These are phyloP conservation scores for Myocastor coypus DNA, from an alignment of 2,113 vertebrate species.

Conservation along the genomic window DNA sequence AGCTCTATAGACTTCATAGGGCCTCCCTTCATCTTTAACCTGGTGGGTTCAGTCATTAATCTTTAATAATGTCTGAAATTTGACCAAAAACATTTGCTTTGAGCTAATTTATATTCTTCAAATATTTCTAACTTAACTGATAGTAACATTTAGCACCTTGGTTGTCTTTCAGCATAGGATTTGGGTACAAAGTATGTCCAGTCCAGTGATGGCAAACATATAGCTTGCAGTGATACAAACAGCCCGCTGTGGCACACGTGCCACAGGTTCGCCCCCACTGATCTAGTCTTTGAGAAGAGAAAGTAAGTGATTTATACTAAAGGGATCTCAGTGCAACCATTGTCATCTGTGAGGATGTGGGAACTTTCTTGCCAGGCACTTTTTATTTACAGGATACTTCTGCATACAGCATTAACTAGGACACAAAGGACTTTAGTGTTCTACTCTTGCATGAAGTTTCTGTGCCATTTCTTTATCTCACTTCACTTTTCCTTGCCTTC, in stretches of 20 bases:
- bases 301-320: constrained; percentile 16
- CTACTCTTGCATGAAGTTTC: constrained; percentile 66
- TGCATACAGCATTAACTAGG: constrained; percentile 65
- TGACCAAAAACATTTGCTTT: constrained; percentile 74
- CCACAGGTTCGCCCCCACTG: background rate
- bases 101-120: constrained; percentile 72
- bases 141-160: constrained; percentile 53
- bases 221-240: background rate
- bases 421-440: constrained; percentile 60
- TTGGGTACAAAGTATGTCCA: constrained; percentile 35
- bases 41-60: constrained; percentile 67
- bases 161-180: constrained; percentile 69
- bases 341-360: constrained; percentile 52
- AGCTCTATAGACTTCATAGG: constrained; percentile 69
- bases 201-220: background rate
- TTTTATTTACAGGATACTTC: constrained; percentile 68
- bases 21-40: constrained; percentile 74
- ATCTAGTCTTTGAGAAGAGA: constrained; percentile 66
- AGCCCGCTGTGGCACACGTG: background rate
- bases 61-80: constrained; percentile 68
- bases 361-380: constrained; percentile 61
- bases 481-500: constrained; percentile 54
- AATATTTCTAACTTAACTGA: constrained; percentile 59
- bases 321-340: constrained; percentile 44
- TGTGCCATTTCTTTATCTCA: constrained; percentile 65